phyloP scores from a whole-genome alignment of 2,113 vertebrate species.

The Ciconia stormi region DNA sequence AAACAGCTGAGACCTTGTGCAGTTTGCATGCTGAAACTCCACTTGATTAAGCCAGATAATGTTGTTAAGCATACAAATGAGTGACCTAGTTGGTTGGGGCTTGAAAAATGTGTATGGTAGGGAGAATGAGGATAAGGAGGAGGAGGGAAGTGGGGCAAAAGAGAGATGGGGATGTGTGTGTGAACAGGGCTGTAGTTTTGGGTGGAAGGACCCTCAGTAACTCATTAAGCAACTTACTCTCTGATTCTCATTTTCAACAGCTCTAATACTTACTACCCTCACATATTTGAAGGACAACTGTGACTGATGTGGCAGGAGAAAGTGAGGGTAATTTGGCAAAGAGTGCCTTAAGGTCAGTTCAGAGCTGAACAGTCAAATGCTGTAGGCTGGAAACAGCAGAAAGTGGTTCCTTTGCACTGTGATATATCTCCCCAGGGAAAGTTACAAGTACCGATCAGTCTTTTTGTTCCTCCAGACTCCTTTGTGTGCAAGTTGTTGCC shows the following conservation, averaged over 20 bases:
- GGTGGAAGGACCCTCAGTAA: neutral
- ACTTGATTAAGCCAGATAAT: neutral
- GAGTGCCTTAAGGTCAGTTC: neutral
- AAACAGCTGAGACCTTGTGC: neutral
- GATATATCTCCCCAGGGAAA: neutral
- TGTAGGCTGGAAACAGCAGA: neutral
- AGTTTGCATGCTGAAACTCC: neutral
- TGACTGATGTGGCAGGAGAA: neutral
- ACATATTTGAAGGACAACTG: constrained; percentile 32
- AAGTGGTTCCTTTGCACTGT: neutral
- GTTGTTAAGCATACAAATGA: neutral
- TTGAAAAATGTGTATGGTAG: neutral
- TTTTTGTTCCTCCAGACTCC: neutral
- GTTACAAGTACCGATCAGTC: neutral
- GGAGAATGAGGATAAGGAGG: neutral
- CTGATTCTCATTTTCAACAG: neutral
- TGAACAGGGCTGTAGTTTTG: neutral
- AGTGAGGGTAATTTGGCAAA: neutral
- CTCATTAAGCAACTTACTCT: constrained; percentile 16
- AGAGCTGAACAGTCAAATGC: neutral
- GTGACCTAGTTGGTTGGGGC: neutral
- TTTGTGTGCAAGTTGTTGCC: neutral
- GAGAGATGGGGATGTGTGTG: neutral
- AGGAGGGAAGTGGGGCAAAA: neutral
- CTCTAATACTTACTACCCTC: constrained; percentile 3